Conservation (phyloP, 2,113 vertebrate genomes). For the Peromyscus leucopus region DNA sequence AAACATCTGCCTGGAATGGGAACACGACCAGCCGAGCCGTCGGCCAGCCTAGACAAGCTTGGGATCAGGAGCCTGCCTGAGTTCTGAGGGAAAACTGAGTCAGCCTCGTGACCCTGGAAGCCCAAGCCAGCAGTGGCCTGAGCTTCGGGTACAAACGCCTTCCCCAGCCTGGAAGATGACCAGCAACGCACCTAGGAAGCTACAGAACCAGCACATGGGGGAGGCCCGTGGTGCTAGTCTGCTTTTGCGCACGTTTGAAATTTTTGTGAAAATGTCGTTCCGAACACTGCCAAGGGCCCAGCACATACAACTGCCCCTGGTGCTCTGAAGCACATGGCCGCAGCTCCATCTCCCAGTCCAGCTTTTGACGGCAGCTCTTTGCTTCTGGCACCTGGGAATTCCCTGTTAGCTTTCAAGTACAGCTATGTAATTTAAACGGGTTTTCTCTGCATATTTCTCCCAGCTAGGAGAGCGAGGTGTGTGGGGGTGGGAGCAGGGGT, state of each 20-base stretch:
- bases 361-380: neutral
- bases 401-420: slow-evolving; percentile 45
- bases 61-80: neutral
- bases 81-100: neutral
- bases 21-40: neutral
- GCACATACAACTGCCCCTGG: neutral
- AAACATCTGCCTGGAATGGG: too few relatives aligned
- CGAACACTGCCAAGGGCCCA: neutral
- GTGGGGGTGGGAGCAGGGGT: neutral
- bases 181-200: neutral
- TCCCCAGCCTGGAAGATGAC: neutral
- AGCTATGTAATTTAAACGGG: slow-evolving; percentile 32
- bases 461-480: neutral
- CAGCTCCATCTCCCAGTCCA: neutral
- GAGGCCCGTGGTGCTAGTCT: neutral
- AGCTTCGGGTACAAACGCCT: neutral
- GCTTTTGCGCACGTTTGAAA: neutral
- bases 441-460: slow-evolving; percentile 42
- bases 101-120: neutral
- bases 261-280: neutral
- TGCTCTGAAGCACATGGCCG: neutral
- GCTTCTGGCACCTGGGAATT: slow-evolving; percentile 54
- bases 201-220: neutral
- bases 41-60: neutral
- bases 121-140: neutral